phyloP scores from a whole-genome alignment of 2,888 invertebrate species.

The Ctena decussata region DNA sequence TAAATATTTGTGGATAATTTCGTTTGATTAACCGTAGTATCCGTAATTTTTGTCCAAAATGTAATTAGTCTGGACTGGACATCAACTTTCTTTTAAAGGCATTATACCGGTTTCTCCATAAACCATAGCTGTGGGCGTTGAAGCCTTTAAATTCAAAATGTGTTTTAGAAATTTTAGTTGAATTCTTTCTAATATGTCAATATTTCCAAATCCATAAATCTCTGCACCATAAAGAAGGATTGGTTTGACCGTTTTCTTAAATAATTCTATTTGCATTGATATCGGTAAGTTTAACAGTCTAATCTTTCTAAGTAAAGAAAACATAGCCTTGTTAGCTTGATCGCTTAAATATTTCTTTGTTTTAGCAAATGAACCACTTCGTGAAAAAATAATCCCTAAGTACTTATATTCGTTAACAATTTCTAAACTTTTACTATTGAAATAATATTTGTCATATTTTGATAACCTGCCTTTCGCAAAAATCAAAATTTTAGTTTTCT shows the following conservation, averaged over 20 bases:
- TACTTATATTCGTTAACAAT: neutral
- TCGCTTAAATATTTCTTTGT: neutral
- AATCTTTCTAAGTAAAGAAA: neutral
- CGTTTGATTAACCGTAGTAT: too few relatives aligned
- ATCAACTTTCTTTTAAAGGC: too few relatives aligned
- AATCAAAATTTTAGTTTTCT: slow-evolving; percentile 41
- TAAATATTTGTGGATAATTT: too few relatives aligned
- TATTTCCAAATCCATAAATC: neutral
- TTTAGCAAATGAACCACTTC: neutral
- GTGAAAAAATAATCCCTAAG: neutral
- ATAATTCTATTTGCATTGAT: neutral
- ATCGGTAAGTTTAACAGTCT: neutral
- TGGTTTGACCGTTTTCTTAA: neutral
- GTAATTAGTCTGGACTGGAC: too few relatives aligned
- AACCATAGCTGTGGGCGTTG: neutral
- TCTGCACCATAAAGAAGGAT: neutral
- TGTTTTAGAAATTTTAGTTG: neutral
- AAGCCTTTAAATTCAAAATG: neutral
- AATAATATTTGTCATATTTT: neutral
- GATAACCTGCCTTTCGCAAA: slow-evolving; percentile 4
- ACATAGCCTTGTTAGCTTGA: neutral
- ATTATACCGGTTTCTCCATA: neutral
- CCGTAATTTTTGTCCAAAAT: too few relatives aligned
- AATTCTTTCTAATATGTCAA: neutral
- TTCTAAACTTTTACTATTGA: neutral